Conservation (phyloP, 2,797 vertebrate genomes). For the Microctenopoma lineatum region DNA sequence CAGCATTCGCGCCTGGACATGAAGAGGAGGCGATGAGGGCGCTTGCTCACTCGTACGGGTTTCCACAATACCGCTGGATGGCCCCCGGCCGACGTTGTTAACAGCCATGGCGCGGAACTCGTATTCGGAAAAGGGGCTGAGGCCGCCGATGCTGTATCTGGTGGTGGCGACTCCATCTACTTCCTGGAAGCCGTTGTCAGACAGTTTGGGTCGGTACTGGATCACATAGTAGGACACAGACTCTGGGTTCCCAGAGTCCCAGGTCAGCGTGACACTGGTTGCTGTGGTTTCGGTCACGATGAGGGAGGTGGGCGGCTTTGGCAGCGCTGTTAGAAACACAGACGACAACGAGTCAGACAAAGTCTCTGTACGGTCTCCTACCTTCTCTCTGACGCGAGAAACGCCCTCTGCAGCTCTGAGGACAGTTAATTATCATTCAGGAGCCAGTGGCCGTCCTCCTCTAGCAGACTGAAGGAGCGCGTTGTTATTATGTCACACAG, state of each 20-base stretch:
- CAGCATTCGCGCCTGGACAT: slow-evolving; percentile 92
- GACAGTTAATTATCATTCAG: slow-evolving; percentile 30
- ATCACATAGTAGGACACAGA: slow-evolving; percentile 95
- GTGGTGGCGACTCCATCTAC: slow-evolving; percentile 96
- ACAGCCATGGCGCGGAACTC: slow-evolving; percentile 93
- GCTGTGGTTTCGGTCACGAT: slow-evolving; percentile 96
- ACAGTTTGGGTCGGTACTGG: slow-evolving; percentile 90
- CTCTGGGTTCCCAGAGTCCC: slow-evolving; percentile 96
- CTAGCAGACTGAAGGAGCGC: no score
- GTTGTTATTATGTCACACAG: not conserved
- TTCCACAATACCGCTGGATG: slow-evolving; percentile 86
- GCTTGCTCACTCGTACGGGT: slow-evolving; percentile 96
- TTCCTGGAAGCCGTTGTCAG: slow-evolving; percentile 92
- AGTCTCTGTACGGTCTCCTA: not conserved
- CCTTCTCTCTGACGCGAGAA: slow-evolving; percentile 1
- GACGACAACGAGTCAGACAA: slow-evolving; percentile 11
- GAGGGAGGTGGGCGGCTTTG: slow-evolving; percentile 90
- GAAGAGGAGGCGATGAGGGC: slow-evolving; percentile 92
- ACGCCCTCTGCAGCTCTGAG: not conserved
- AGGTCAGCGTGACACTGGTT: slow-evolving; percentile 97
- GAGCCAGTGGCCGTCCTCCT: not conserved
- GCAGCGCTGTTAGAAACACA: slow-evolving; percentile 85
- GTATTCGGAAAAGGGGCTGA: slow-evolving; percentile 95
- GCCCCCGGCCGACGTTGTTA: slow-evolving; percentile 94
- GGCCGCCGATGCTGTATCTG: slow-evolving; percentile 96